Base-by-base conservation (phyloP, 1,140 invertebrate species). In the Trichonephila inaurata region DNA sequence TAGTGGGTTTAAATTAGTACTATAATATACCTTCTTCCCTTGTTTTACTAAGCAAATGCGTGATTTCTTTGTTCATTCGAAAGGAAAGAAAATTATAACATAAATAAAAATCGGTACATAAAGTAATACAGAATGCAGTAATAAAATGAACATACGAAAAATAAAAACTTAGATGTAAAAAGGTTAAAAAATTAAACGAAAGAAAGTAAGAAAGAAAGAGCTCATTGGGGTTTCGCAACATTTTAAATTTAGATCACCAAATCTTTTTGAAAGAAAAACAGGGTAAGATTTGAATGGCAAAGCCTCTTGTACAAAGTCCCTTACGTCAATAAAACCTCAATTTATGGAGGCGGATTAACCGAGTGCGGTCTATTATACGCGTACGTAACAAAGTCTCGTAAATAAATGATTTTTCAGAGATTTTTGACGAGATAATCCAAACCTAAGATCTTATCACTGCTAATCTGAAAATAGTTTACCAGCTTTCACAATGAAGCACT, bases 371-470 rank as follows among this genome's bases (percentile, higher is more conserved):
- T 85, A 24, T n/a, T 85, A n/a, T 14, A 16, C 6, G 69, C 28
- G 69, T 60, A 19, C 51, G 51, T 85, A 85, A 33, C 58, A 28
- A 85, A 85, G 44, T 85, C 83, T 28, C 83, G n/a, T 85, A 85
- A 85, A 85, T 85, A 85, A 85, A 24, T 28, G 44, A 60, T 85
- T 85, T 85, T 58, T n/a, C 40, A 2, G 16, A 51, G 58, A 24
- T 85, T 24, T 51, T 19, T 61, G 51, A 12, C 44, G 58, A 12
- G 44, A 61, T 85, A 85, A 60, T 60, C 83, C 33, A 1, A 85
- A 60, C 81, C 8, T 1, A 85, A 60, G 51, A 85, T 61, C 16
- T 85, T 85, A 85, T 85, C 51, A 5, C 60, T 85, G 58, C 58
- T 85, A 60, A 85, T 85, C n/a, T n/a, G 12, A 2, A 8, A 61